Percentiles rank a stretch among this genome's conserved stretches.
These are phyloP conservation scores for Calephelis perditalis DNA, from an alignment of 2,888 invertebrate species.

Conservation along the genomic window DNA sequence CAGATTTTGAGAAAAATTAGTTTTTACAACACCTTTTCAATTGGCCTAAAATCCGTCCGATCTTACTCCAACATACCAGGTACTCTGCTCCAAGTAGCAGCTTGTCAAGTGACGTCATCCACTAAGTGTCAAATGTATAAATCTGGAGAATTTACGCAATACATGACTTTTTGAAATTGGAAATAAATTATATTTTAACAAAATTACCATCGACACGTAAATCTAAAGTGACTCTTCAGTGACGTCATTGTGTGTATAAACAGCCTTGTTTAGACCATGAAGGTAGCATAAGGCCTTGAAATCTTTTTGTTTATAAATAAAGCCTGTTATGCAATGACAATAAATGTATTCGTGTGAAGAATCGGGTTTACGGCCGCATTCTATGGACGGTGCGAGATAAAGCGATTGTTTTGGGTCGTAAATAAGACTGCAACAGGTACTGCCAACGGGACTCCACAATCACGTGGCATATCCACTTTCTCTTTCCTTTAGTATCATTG, in stretches of 20 bases:
- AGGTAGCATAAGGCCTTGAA: conserved; percentile 62
- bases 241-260: too few relatives aligned
- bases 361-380: conserved; percentile 71
- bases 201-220: too few relatives aligned
- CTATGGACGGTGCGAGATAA: conserved; percentile 71
- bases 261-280: conserved; percentile 21
- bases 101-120: too few relatives aligned
- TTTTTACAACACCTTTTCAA: too few relatives aligned
- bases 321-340: conserved; percentile 69
- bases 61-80: too few relatives aligned
- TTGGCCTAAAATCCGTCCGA: too few relatives aligned
- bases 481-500: conserved; percentile 66
- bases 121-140: too few relatives aligned
- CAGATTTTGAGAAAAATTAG: too few relatives aligned
- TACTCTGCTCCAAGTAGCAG: too few relatives aligned
- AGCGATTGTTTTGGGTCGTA: conserved; percentile 77
- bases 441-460: conserved; percentile 68
- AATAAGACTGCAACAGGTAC: conserved; percentile 77
- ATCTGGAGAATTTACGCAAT: too few relatives aligned
- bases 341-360: conserved; percentile 56
- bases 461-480: conserved; percentile 64
- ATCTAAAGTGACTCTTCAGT: not conserved
- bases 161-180: conserved; percentile 42
- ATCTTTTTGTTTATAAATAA: conserved; percentile 74
- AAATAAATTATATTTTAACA: conserved; percentile 32